Evolutionary conservation across 2,797 vertebrate species (phyloP).

Genomic region (Pangasius krempfi): DNA sequence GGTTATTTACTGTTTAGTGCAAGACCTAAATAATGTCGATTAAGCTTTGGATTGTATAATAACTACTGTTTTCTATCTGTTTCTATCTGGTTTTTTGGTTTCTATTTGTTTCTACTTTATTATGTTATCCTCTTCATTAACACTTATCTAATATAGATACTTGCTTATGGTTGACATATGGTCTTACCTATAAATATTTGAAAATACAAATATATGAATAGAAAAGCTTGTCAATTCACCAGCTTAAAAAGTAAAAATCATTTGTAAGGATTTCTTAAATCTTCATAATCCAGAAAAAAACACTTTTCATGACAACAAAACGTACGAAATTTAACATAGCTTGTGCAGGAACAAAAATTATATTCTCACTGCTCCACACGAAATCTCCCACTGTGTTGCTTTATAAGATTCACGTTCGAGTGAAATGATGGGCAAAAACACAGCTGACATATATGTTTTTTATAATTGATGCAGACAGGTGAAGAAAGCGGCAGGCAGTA

Average conservation of each 20-base stretch:
- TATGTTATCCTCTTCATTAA: not conserved
- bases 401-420: slow-evolving; percentile 79
- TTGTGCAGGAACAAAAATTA: not conserved
- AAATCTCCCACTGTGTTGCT: slow-evolving; percentile 82
- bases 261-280: not conserved
- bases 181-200: not conserved
- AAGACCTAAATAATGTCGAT: not conserved
- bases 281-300: not conserved
- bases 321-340: not conserved
- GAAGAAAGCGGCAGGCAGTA: slow-evolving; percentile 86
- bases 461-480: slow-evolving; percentile 90
- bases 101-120: not conserved
- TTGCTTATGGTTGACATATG: not conserved
- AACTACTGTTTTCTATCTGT: not conserved
- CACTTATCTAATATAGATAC: not conserved
- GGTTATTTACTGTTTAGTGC: not conserved
- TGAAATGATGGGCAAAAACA: slow-evolving; percentile 87
- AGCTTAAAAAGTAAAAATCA: not conserved
- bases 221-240: not conserved
- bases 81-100: slow-evolving; percentile 4
- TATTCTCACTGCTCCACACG: slow-evolving; percentile 81
- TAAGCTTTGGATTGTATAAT: not conserved
- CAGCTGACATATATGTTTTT: slow-evolving; percentile 89
- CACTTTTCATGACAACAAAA: not conserved
- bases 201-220: not conserved